A percentile compares a stretch with the other conserved stretches of the same genome.
phyloP scores from a whole-genome alignment of 2,888 invertebrate genomes.

The Mylabris sibirica region DNA sequence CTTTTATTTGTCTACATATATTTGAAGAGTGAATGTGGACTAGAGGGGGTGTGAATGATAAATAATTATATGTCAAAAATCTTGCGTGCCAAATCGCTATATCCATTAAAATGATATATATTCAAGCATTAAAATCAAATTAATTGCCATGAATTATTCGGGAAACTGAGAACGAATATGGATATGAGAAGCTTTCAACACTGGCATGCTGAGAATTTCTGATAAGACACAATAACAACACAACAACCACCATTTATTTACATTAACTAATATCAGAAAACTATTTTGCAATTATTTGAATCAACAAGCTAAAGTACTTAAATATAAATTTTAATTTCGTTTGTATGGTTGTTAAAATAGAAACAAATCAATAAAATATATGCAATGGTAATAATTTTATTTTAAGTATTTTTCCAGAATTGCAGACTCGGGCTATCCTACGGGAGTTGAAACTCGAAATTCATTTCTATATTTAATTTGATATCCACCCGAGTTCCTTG shows the following conservation, averaged over 20 bases:
- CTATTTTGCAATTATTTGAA: not conserved
- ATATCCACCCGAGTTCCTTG: conserved; percentile 45
- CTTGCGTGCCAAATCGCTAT: conserved; percentile 38
- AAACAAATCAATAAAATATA: conserved; percentile 36
- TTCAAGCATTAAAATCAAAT: conserved; percentile 35
- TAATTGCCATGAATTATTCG: conserved; percentile 35
- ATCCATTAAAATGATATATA: conserved; percentile 41
- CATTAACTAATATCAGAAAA: conserved; percentile 17
- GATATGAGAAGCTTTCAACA: conserved; percentile 29
- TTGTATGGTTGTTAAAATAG: not conserved
- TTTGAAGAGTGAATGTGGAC: no score
- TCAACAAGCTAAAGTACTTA: not conserved
- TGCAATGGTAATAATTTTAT: conserved; percentile 48
- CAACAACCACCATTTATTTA: conserved; percentile 22
- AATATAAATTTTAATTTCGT: no score
- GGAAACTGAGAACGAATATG: conserved; percentile 18
- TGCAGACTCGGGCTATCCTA: conserved; percentile 41
- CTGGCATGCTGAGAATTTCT: conserved; percentile 29
- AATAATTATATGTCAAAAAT: conserved; percentile 33
- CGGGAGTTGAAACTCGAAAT: conserved; percentile 47
- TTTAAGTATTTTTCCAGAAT: conserved; percentile 51
- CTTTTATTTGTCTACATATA: not conserved
- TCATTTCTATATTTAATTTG: conserved; percentile 57
- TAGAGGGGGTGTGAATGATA: conserved; percentile 17
- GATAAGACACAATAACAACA: conserved; percentile 24